phyloP scores from a whole-genome alignment of 1,140 invertebrate species.

The Idris sp. region DNA sequence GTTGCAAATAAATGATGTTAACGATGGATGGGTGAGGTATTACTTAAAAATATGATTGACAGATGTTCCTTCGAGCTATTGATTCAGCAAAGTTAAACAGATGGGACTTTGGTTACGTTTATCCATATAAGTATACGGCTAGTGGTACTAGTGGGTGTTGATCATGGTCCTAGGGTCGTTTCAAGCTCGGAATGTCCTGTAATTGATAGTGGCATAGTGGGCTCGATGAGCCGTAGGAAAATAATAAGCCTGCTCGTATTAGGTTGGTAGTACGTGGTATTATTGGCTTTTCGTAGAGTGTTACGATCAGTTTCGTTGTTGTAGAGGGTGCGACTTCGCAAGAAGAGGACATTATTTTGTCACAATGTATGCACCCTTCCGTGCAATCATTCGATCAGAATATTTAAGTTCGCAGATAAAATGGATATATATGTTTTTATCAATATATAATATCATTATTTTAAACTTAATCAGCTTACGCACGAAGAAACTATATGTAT shows the following conservation, averaged over 20 bases:
- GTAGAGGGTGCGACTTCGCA: slow-evolving; percentile 51
- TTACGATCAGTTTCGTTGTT: slow-evolving; percentile 60
- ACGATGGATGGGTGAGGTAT: neutral
- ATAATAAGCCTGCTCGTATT: slow-evolving; percentile 69
- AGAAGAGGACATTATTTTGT: slow-evolving; percentile 59
- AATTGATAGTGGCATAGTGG: slow-evolving; percentile 72
- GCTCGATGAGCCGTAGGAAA: slow-evolving; percentile 73
- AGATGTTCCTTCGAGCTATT: slow-evolving; percentile 42
- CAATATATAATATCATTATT: slow-evolving; percentile 36
- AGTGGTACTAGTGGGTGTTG: slow-evolving; percentile 54
- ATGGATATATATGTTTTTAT: slow-evolving; percentile 42
- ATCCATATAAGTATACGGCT: slow-evolving; percentile 69
- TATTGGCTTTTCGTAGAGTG: slow-evolving; percentile 67
- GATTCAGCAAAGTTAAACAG: slow-evolving; percentile 69
- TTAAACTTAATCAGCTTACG: neutral
- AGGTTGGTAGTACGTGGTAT: slow-evolving; percentile 62
- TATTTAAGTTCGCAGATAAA: slow-evolving; percentile 51
- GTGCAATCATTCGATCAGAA: slow-evolving; percentile 59
- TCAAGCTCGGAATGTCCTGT: slow-evolving; percentile 67
- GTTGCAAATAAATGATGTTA: too few relatives aligned
- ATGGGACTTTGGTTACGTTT: slow-evolving; percentile 74
- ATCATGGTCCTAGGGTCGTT: slow-evolving; percentile 65
- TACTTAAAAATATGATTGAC: slow-evolving; percentile 45
- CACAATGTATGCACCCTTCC: slow-evolving; percentile 62
- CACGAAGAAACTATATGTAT: too few relatives aligned